These are phyloP conservation scores for Thryonomys swinderianus DNA, from an alignment of 2,113 vertebrate species.

Conservation along the genomic window DNA sequence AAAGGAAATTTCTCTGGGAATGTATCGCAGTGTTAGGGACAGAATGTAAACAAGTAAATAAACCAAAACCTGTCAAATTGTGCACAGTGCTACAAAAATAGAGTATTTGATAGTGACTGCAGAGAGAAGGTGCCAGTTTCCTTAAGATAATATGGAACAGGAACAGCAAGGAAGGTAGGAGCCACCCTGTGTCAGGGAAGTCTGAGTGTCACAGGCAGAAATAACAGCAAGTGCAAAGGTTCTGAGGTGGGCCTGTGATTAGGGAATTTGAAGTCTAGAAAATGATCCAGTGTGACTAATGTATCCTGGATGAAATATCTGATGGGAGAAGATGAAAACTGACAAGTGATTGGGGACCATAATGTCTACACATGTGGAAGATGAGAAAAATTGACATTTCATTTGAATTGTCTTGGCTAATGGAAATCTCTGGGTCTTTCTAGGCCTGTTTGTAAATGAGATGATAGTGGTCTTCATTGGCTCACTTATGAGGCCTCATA, in stretches of 20 bases:
- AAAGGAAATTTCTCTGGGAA: neutral
- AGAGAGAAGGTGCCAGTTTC: neutral
- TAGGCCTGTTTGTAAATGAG: neutral
- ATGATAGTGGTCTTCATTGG: no score
- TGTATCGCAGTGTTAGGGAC: neutral
- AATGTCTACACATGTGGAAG: neutral
- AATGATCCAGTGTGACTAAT: neutral
- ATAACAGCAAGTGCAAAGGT: neutral
- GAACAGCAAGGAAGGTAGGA: neutral
- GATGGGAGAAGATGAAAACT: neutral
- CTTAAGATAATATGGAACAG: neutral
- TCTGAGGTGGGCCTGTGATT: neutral
- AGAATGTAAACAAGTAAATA: neutral
- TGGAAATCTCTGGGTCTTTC: neutral
- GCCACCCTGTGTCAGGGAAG: neutral
- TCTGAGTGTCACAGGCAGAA: neutral
- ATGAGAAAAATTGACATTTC: neutral
- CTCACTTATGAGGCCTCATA: neutral
- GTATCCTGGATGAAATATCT: neutral
- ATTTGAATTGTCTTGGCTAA: neutral
- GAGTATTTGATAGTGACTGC: neutral
- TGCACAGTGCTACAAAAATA: neutral
- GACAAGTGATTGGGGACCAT: neutral
- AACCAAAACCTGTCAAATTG: neutral
- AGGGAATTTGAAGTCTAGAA: neutral